Conservation (phyloP, 2,888 invertebrate genomes). For the Phyto melanocephala region DNA sequence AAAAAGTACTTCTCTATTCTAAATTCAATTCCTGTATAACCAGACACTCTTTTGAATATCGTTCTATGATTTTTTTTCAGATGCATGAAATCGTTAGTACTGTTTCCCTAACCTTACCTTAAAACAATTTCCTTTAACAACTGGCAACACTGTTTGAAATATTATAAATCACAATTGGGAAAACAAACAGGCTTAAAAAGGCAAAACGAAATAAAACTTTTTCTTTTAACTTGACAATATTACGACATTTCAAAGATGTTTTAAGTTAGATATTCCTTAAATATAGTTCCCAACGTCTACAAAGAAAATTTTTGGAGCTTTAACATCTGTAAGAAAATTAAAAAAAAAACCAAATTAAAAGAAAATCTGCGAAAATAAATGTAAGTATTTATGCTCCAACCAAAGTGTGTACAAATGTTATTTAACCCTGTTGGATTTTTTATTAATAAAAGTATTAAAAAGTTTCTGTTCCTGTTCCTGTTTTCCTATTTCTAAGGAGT, state of each 20-base stretch:
- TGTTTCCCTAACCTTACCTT: no score
- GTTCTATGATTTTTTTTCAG: no score
- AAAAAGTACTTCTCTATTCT: no score
- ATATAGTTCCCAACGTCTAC: not conserved
- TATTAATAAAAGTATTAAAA: slow-evolving; percentile 61
- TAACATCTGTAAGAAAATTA: slow-evolving; percentile 37
- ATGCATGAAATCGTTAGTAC: no score
- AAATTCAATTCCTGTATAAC: no score
- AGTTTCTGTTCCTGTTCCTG: slow-evolving; percentile 34
- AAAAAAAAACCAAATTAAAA: not conserved
- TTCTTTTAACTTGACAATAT: slow-evolving; percentile 57
- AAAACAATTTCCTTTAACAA: no score
- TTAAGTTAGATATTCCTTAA: slow-evolving; percentile 30
- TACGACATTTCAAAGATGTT: slow-evolving; percentile 50
- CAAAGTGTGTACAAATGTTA: slow-evolving; percentile 36
- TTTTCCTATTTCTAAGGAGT: not conserved
- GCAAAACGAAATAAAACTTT: slow-evolving; percentile 8
- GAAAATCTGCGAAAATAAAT: slow-evolving; percentile 4
- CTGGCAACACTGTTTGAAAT: slow-evolving; percentile 48
- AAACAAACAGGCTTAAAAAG: slow-evolving; percentile 15
- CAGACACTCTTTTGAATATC: no score
- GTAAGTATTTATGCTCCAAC: not conserved
- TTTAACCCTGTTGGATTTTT: slow-evolving; percentile 62
- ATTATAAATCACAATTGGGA: slow-evolving; percentile 56
- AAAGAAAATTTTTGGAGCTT: slow-evolving; percentile 16